Evolutionary conservation across 2,797 vertebrate genomes (phyloP), one percentile per base, ranked within the genome.

Genomic region (Aldrovandia affinis): DNA sequence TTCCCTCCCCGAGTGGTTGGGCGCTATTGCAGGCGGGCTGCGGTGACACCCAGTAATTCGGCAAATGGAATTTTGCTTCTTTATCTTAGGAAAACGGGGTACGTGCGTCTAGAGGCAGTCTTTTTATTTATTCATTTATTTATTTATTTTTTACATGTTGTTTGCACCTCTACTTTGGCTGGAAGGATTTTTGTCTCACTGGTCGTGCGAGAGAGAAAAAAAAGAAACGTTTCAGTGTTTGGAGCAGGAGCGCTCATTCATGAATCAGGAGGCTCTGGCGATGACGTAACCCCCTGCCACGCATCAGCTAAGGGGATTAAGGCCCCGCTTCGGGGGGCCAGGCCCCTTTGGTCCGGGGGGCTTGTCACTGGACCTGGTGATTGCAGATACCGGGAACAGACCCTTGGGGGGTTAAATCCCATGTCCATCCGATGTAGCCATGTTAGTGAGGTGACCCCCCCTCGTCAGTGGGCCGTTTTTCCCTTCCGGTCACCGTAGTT

Each of bases 161-260:
- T 36, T 55, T 57, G 47, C 54, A 77, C 81, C 65, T 42, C 39
- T 47, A 77, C 78, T 63, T 10, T 83, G 36, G 25, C 47, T 83
- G 65, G 20, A 44, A 77, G 44, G 22, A 44, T 47, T 77, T 81
- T 39, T 80, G 78, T 85, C 82, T 81, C 54, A 20, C 10, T 30
- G 47, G 33, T 57, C 47, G 18, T 18, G 68, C 68, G 83, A 84
- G 22, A 84, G 87, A 85, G 68, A 78, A 81, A 47, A 54, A 36
- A 9, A 59, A 92, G 93, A 73, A 94, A 91, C 87, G 92, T 88
- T 94, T 95, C 92, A 92, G 90, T 55, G 92, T 92, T 90, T 85
- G 86, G 89, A 89, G 91, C 91, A 92, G 92, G 92, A 90, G 83
- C 90, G 86, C 90, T 92, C 90, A 92, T 94, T 94, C 92, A 93